Conservation (phyloP, 2,113 vertebrate genomes). For the Phaetusa simplex region DNA sequence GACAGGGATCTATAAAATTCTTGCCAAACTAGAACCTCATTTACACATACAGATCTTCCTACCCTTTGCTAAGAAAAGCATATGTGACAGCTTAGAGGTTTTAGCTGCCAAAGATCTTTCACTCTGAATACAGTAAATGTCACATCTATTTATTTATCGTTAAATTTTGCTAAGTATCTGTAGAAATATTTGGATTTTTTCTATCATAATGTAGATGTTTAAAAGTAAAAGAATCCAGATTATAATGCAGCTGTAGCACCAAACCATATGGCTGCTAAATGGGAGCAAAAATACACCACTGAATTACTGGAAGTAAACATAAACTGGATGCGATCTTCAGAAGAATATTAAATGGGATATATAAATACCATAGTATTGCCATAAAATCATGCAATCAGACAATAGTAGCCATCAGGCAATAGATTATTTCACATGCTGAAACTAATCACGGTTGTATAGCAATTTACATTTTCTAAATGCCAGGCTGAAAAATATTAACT, state of each 20-base stretch:
- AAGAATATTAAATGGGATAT: conserved; percentile 58
- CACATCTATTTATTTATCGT: conserved; percentile 82
- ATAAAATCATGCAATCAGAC: conserved; percentile 38
- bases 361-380: conserved; percentile 31
- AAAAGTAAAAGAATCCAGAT: conserved; percentile 63
- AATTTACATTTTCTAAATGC: conserved; percentile 41
- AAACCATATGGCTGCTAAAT: conserved; percentile 62
- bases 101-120: conserved; percentile 83
- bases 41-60: conserved; percentile 80
- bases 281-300: conserved; percentile 43
- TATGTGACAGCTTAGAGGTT: conserved; percentile 80
- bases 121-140: conserved; percentile 83
- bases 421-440: conserved; percentile 40
- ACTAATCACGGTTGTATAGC: conserved; percentile 44
- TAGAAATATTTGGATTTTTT: conserved; percentile 76
- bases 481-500: conserved; percentile 49
- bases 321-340: conserved; percentile 44
- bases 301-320: conserved; percentile 57
- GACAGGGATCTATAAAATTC: conserved; percentile 76
- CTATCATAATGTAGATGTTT: conserved; percentile 66
- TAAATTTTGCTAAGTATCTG: conserved; percentile 77
- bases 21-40: conserved; percentile 80
- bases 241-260: conserved; percentile 69
- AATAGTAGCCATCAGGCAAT: conserved; percentile 31
- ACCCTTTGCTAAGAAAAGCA: conserved; percentile 79